Evolutionary conservation across 2,797 vertebrate species (phyloP), one percentile per base, ranked within the genome.

Genomic region (Fistularia commersonii): DNA sequence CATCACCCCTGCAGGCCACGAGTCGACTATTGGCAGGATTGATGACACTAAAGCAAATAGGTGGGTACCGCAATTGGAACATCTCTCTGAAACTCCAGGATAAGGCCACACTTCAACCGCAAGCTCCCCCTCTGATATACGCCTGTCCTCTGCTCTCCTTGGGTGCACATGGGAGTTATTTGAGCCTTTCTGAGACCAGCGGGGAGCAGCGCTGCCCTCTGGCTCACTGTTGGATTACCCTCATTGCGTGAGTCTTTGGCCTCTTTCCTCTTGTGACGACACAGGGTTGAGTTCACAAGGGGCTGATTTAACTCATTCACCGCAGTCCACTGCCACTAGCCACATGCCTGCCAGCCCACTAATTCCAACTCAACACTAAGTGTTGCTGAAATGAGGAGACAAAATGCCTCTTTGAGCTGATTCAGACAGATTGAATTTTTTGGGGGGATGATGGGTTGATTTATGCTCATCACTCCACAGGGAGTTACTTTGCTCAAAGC

Each of bases 231-330:
- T 83, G 82, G 81, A 87, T 89, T 74, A 81, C 67, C 72, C 78
- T 69, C 76, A 53, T 88, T 75, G 86, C 77, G 77, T 89, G 82
- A 86, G 80, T 77, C 73, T 79, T 74, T 77, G 84, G 70, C 80
- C 78, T 77, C 68, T 63, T 81, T 71, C 76, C 76, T 72, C 70
- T 77, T 45, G 45, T 85, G 82, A 87, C 75, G 73, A 82, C 74
- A 81, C 57, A 54, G 76, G 69, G 73, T 74, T 41, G 72, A 74
- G 83, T 80, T 86, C 74, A 74, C 66, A 34, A 74, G 81, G 61
- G 69, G 72, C 79, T 88, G 88, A 90, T 90, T 90, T 90, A 90
- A 90, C 87, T 87, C 82, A 65, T 88, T 89, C 87, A 69, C 88
- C 65, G 44, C 83, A 77, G 84, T 87, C 62, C 67, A 57, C 77